Evolutionary conservation across 2,113 vertebrate genomes (phyloP), one percentile per base, ranked within the genome.

Genomic region (Penelope pileata): DNA sequence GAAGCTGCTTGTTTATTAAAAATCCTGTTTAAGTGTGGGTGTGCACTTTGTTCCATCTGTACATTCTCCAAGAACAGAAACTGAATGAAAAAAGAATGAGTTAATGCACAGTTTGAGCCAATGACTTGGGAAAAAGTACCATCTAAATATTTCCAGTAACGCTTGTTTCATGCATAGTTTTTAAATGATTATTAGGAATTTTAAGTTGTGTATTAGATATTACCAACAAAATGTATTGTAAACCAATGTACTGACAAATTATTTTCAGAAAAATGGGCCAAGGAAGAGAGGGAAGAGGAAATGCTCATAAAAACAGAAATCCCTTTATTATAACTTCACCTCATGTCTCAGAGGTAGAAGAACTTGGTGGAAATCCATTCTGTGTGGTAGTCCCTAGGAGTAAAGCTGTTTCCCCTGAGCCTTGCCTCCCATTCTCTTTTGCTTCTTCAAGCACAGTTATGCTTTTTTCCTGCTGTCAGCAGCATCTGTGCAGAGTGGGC

Each of bases 391-490:
- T 12, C 50, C n/a, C 40, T 24, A 36, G 21, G 27, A 68, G 21
- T 67, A 36, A 77, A 84, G 64, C 13, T 12, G n/a, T 23, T 86
- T 73, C 75, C 82, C 69, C 34, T 54, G 9, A 23, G 43, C 27
- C 29, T 77, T 38, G 30, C 16, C 22, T 60, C 16, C 23, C 1
- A 0, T 1, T 1, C 3, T 7, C 10, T 70, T 34, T 63, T 36
- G 47, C 73, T 64, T 70, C 83, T 72, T 67, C 84, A 47, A 73
- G 15, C 58, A 82, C 40, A 54, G 5, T 27, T 30, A 5, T 27
- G 47, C 17, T 74, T 83, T 91, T 67, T 10, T 56, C 23, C 72
- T 86, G 43, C 38, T 64, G 69, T 86, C 77, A 86, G 72, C 75
- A 91, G 79, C 68, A 30, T 34, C 62, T 60, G 56, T 60, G 34